Conservation (phyloP, 2,888 invertebrate species). For the Idaea dimidiata region DNA sequence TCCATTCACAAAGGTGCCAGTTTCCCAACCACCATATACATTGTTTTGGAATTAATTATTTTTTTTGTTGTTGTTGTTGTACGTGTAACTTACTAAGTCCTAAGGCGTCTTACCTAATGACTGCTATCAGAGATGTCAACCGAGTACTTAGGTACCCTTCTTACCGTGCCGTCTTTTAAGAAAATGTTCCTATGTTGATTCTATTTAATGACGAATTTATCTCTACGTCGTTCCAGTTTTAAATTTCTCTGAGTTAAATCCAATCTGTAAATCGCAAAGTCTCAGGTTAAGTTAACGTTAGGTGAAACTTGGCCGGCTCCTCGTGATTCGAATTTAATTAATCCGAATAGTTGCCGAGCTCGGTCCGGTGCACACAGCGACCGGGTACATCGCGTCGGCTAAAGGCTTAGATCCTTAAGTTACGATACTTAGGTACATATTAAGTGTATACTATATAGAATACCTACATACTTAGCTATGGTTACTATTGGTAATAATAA, state of each 20-base stretch:
- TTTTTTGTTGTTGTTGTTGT: too few relatives aligned
- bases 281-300: constrained; percentile 46
- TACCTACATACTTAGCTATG: not conserved
- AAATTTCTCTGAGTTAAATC: constrained; percentile 6
- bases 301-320: constrained; percentile 24
- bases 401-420: not conserved
- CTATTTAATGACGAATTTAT: not conserved
- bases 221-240: not conserved
- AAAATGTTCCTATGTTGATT: not conserved
- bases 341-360: constrained; percentile 44
- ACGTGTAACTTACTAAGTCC: too few relatives aligned
- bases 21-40: too few relatives aligned
- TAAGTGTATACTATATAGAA: not conserved
- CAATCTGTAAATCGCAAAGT: constrained; percentile 23
- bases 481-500: too few relatives aligned
- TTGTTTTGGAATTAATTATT: too few relatives aligned
- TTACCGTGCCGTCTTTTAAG: too few relatives aligned
- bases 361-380: not conserved
- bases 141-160: too few relatives aligned
- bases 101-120: too few relatives aligned
- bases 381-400: not conserved
- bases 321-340: constrained; percentile 51
- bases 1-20: too few relatives aligned
- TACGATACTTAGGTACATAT: not conserved
- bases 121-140: too few relatives aligned